Base-by-base conservation (phyloP, 2,797 vertebrate genomes). In the Cynodonichthys magdalenae region DNA sequence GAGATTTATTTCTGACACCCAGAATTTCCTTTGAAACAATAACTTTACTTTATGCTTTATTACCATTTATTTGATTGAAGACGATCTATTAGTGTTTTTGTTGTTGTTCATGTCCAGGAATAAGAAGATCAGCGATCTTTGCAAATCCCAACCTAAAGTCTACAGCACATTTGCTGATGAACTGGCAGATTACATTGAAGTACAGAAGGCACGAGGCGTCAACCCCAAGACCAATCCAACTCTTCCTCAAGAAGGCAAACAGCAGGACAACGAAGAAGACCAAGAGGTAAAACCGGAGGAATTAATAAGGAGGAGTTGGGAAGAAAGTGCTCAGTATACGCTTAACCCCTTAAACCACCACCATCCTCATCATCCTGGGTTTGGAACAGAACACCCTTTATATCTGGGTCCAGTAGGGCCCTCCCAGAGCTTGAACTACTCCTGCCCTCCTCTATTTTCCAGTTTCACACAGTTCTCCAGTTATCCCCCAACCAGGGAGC, bases 91-190 rank as follows among this genome's bases (percentile, higher is more conserved):
- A 3, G 3, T 68, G 14, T 71, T 79, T 47, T 6, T 24, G 1
- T 81, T 39, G 11, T 39, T 14, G 24, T 70, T 69, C 4, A 66
- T 59, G 6, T 20, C 14, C 89, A 98, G 96, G 89, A 91, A 95
- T 90, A 91, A 81, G 76, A 91, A 90, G 47, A 88, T 93, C 46
- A 69, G 74, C 1, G 85, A 87, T 18, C 76, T 93, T 31, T 93
- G 93, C 75, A 93, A 93, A 68, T 88, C 93, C 55, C 91, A 93
- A 72, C 90, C 91, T 74, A 95, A 94, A 79, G 85, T 83, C 20
- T 92, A 91, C 55, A 70, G 74, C 82, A 95, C 94, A 15, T 95
- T 94, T 83, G 91, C 94, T 80, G 94, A 95, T 54, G 94, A 96
- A 71, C 86, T 96, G 62, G 91, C 89, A 1, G 94, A 94, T 82